These are phyloP conservation scores for Tyria jacobaeae DNA, from an alignment of 2,888 invertebrate species.

Conservation along the genomic window DNA sequence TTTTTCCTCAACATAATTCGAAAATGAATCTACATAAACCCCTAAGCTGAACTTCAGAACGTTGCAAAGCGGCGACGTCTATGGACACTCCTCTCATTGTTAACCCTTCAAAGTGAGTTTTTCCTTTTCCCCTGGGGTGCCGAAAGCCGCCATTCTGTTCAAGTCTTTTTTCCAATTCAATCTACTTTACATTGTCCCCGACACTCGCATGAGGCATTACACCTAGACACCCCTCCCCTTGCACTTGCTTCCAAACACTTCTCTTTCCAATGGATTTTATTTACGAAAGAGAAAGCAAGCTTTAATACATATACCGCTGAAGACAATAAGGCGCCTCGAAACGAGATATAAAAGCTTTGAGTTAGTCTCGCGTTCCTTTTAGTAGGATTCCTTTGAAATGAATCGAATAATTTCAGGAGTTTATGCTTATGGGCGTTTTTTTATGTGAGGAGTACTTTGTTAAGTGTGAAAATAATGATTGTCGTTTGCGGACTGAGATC, in stretches of 20 bases:
- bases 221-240: constrained; percentile 75
- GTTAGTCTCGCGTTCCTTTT: constrained; percentile 83
- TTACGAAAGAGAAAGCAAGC: constrained; percentile 86
- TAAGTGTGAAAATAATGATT: constrained; percentile 72
- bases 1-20: constrained; percentile 33
- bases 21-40: constrained; percentile 43
- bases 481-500: constrained; percentile 51
- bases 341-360: constrained; percentile 87
- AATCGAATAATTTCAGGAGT: constrained; percentile 85
- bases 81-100: constrained; percentile 76
- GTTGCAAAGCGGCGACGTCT: constrained; percentile 55
- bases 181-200: constrained; percentile 86
- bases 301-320: constrained; percentile 84
- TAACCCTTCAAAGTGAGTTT: constrained; percentile 74
- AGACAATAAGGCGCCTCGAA: constrained; percentile 84
- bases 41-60: constrained; percentile 32
- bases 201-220: constrained; percentile 85
- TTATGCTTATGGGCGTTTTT: constrained; percentile 76
- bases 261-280: constrained; percentile 83
- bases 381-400: constrained; percentile 85
- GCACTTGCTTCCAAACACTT: constrained; percentile 80
- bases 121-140: constrained; percentile 71
- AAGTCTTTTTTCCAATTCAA: constrained; percentile 85
- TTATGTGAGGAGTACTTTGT: constrained; percentile 73
- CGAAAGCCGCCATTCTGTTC: constrained; percentile 78